These are phyloP conservation scores for Spodoptera exigua DNA, from an alignment of 2,888 invertebrate genomes.

Conservation along the genomic window DNA sequence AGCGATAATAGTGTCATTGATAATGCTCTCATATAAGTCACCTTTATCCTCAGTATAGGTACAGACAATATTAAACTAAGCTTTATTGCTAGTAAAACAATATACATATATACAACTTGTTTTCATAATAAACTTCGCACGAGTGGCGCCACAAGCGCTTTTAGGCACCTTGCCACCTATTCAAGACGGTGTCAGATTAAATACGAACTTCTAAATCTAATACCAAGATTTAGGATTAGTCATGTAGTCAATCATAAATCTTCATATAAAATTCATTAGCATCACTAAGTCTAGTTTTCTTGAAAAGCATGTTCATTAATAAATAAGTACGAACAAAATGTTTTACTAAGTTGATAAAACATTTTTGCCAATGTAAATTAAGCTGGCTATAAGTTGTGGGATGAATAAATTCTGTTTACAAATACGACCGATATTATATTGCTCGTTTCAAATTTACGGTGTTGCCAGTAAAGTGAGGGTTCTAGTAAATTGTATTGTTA, in stretches of 20 bases:
- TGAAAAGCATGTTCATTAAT: slow-evolving; percentile 3
- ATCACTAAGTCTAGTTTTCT: neutral
- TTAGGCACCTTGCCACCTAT: neutral
- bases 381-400: slow-evolving; percentile 34
- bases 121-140: neutral
- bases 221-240: slow-evolving; percentile 5
- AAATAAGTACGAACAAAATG: slow-evolving; percentile 16
- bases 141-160: neutral
- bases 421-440: slow-evolving; percentile 33
- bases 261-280: slow-evolving; percentile 24
- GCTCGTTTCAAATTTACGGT: slow-evolving; percentile 28
- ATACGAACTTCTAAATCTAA: neutral
- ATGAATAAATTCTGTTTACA: slow-evolving; percentile 37
- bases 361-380: slow-evolving; percentile 30
- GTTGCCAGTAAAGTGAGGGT: slow-evolving; percentile 33
- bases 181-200: slow-evolving; percentile 13
- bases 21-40: too few species aligned
- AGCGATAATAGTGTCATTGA: too few species aligned
- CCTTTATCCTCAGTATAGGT: too few species aligned
- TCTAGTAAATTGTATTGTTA: slow-evolving; percentile 13
- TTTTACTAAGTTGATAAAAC: slow-evolving; percentile 7
- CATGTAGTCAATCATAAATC: slow-evolving; percentile 4
- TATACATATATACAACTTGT: too few species aligned
- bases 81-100: too few species aligned
- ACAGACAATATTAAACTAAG: too few species aligned